These are phyloP conservation scores for Clinocottus analis DNA, from an alignment of 2,113 vertebrate genomes.

Conservation along the genomic window DNA sequence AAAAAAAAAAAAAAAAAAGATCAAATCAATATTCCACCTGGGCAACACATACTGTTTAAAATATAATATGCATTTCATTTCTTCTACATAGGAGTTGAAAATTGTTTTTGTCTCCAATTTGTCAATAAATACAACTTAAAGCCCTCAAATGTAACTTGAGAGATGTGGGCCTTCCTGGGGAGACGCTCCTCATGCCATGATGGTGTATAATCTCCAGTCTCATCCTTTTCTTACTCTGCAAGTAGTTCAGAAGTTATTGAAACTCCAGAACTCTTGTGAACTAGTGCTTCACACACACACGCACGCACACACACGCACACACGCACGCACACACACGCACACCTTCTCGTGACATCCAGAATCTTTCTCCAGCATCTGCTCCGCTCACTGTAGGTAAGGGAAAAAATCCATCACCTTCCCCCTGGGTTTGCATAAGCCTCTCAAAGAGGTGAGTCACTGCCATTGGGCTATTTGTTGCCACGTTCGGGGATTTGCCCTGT, in stretches of 20 bases:
- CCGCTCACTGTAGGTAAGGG: constrained; percentile 83
- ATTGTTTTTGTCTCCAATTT: constrained; percentile 38
- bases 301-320: constrained; percentile 51
- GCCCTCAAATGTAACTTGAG: constrained; percentile 29
- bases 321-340: constrained; percentile 48
- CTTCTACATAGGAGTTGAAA: neutral
- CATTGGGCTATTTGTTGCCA: constrained; percentile 82
- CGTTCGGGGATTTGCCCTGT: constrained; percentile 80
- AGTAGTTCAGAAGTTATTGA: constrained; percentile 75
- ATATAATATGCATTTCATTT: neutral
- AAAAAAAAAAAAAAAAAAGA: neutral
- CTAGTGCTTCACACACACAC: constrained; percentile 61
- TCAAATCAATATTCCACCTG: neutral
- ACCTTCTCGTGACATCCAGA: constrained; percentile 80
- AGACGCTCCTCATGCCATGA: constrained; percentile 32
- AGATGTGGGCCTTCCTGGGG: constrained; percentile 45
- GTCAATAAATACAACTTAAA: constrained; percentile 37
- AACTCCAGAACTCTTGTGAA: constrained; percentile 72
- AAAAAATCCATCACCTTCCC: constrained; percentile 86
- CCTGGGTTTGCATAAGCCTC: constrained; percentile 86
- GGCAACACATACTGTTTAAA: neutral
- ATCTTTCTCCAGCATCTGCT: constrained; percentile 86
- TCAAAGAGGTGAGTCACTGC: constrained; percentile 80
- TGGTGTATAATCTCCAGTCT: constrained; percentile 51
- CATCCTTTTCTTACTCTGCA: constrained; percentile 59